Conservation (phyloP, 1,140 invertebrate species). For the Orchesella cincta region DNA sequence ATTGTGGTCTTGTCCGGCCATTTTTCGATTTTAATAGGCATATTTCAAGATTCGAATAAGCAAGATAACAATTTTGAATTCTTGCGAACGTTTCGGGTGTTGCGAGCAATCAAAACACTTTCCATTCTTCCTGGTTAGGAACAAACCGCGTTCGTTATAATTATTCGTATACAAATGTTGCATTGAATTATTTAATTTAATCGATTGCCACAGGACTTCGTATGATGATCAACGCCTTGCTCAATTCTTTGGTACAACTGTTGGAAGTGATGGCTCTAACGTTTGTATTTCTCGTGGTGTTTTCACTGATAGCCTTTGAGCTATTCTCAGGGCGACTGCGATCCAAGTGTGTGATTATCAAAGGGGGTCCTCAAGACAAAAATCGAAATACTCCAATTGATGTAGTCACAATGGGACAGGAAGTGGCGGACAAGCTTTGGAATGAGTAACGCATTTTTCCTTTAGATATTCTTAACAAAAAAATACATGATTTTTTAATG, state of each 20-base stretch:
- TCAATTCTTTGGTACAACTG: constrained; percentile 90
- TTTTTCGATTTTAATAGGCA: constrained; percentile 65
- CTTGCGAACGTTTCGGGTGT: constrained; percentile 61
- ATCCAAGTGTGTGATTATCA: constrained; percentile 74
- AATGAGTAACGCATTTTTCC: too few species aligned
- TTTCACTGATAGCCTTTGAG: constrained; percentile 86
- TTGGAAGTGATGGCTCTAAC: constrained; percentile 92
- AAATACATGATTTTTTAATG: too few species aligned
- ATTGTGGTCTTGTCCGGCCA: constrained; percentile 90
- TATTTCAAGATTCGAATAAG: constrained; percentile 54
- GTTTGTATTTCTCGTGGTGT: constrained; percentile 92
- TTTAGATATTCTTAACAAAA: too few species aligned
- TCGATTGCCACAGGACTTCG: too few species aligned
- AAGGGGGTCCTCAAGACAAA: constrained; percentile 16
- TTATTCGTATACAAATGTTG: too few species aligned
- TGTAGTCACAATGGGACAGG: too few species aligned
- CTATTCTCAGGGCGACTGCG: constrained; percentile 85
- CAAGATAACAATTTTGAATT: constrained; percentile 68
- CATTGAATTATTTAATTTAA: too few species aligned
- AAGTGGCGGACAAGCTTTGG: constrained; percentile 62
- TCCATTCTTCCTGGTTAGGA: constrained; percentile 63
- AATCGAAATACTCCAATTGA: too few species aligned
- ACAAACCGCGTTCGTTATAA: too few species aligned
- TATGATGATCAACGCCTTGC: constrained; percentile 91
- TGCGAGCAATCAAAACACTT: constrained; percentile 62